These are phyloP conservation scores for Macroglossus sobrinus DNA, from an alignment of 2,113 vertebrate species.

Conservation along the genomic window DNA sequence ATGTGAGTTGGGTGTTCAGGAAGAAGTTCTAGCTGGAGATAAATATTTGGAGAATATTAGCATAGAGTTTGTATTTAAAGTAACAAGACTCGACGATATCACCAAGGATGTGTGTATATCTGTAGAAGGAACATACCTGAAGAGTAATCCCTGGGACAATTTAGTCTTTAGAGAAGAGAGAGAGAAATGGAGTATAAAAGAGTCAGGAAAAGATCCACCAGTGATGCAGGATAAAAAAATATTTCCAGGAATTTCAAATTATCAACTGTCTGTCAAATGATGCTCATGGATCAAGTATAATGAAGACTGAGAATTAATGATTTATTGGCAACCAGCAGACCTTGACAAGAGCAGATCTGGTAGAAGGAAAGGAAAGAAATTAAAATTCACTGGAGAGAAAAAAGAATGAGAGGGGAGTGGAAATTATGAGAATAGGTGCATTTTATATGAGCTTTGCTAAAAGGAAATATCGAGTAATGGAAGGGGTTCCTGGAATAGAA, in stretches of 20 bases:
- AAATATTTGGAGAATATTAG: neutral
- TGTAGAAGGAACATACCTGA: neutral
- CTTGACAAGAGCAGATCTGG: neutral
- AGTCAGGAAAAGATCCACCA: neutral
- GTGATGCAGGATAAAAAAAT: neutral
- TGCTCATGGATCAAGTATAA: neutral
- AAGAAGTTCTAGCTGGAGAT: neutral
- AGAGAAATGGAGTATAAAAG: neutral
- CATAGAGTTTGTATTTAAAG: neutral
- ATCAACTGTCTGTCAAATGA: neutral
- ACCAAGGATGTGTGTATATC: neutral
- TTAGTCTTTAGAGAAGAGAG: neutral
- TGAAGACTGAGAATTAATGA: neutral
- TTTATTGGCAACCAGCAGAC: neutral
- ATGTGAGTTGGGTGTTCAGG: neutral
- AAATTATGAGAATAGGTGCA: neutral
- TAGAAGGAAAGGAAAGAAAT: neutral
- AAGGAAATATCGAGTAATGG: neutral
- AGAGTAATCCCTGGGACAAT: neutral
- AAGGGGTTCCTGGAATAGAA: neutral
- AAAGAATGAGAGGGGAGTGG: neutral
- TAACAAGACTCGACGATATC: neutral
- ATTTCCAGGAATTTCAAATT: neutral
- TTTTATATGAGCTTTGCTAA: neutral
- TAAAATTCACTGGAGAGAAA: neutral